A percentile compares a stretch with the other conserved stretches of the same genome.
These are phyloP conservation scores for Tetranychus piercei DNA, from an alignment of 2,888 invertebrate species.

Conservation along the genomic window DNA sequence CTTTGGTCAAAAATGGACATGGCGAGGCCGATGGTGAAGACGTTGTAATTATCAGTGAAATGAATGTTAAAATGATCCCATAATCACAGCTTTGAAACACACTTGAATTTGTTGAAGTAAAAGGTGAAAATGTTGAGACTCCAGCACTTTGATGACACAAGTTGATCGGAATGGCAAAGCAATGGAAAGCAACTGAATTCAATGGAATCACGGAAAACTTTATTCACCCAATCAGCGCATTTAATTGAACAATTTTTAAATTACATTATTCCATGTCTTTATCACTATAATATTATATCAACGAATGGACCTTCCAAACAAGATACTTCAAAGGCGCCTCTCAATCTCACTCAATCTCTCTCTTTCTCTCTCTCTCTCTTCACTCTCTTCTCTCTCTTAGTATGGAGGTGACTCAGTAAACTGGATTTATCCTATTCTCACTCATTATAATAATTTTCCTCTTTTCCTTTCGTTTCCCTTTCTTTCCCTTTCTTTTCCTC, in stretches of 20 bases:
- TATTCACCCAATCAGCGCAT: too few species aligned
- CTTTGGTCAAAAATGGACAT: not conserved
- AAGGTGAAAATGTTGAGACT: too few species aligned
- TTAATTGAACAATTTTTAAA: too few species aligned
- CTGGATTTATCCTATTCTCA: not conserved
- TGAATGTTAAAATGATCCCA: not conserved
- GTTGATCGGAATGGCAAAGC: too few species aligned
- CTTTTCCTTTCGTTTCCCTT: slow-evolving; percentile 7
- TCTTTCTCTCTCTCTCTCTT: slow-evolving; percentile 5
- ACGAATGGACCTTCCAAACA: not conserved
- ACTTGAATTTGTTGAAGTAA: too few species aligned
- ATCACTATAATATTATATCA: not conserved
- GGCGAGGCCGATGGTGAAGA: not conserved
- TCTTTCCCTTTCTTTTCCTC: slow-evolving; percentile 9
- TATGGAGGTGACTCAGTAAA: not conserved
- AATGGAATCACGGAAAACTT: too few species aligned
- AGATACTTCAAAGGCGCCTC: not conserved
- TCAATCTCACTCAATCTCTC: slow-evolving; percentile 9
- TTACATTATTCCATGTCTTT: too few species aligned
- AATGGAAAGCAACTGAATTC: too few species aligned
- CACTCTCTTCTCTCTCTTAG: slow-evolving; percentile 4
- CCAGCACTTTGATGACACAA: too few species aligned
- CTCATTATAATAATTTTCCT: slow-evolving; percentile 12
- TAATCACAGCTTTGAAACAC: too few species aligned
- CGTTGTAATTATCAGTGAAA: not conserved